Percentiles rank a stretch among this genome's conserved stretches.
Conservation (phyloP, 2,888 invertebrate species). For the Coremacera marginata region DNA sequence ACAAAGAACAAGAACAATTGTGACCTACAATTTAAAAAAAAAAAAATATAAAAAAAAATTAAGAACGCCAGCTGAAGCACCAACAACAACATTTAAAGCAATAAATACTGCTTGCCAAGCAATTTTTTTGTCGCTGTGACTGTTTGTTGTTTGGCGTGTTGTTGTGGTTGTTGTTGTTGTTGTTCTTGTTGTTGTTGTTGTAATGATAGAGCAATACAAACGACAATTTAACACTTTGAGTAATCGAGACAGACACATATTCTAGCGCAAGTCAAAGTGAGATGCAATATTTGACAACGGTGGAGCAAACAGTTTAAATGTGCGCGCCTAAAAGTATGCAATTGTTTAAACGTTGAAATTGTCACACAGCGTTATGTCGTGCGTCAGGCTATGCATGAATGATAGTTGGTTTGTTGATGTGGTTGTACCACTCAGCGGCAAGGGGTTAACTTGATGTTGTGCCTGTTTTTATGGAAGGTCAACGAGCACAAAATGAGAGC, state of each 20-base stretch:
- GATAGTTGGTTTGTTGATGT: too few relatives aligned
- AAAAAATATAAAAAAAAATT: not conserved
- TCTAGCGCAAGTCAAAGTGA: not conserved
- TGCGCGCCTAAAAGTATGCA: slow-evolving; percentile 2
- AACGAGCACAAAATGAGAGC: not conserved
- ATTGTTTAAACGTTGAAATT: slow-evolving; percentile 13
- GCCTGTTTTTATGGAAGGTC: not conserved
- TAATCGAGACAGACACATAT: not conserved
- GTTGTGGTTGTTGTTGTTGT: not conserved
- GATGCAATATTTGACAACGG: too few relatives aligned
- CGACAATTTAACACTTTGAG: not conserved
- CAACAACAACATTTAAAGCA: not conserved
- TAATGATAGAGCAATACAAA: not conserved
- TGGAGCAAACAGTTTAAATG: too few relatives aligned
- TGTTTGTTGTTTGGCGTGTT: not conserved
- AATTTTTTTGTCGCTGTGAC: not conserved
- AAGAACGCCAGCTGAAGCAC: too few relatives aligned
- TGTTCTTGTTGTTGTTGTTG: not conserved
- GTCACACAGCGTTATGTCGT: not conserved
- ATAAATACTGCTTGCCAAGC: slow-evolving; percentile 1
- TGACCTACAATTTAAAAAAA: not conserved
- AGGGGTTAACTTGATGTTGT: not conserved
- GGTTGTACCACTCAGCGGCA: not conserved
- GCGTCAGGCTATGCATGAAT: too few relatives aligned
- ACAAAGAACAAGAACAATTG: slow-evolving; percentile 22